A percentile compares a stretch with the other conserved stretches of the same genome.
phyloP scores from a whole-genome alignment of 1,140 invertebrate genomes.

The Tetramorium simillimum region DNA sequence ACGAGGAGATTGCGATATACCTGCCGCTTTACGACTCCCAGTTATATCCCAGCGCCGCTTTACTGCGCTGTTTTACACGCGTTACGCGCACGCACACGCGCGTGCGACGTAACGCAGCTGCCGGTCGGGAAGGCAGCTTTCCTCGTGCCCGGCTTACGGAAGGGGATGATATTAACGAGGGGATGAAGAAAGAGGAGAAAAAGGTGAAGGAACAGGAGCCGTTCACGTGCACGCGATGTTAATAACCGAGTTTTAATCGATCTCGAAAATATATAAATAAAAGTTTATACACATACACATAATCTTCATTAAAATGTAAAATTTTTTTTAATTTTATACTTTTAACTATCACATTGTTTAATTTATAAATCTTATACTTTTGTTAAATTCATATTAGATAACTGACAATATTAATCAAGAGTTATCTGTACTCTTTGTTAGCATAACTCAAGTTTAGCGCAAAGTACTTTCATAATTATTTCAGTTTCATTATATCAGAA shows the following conservation, averaged over 20 bases:
- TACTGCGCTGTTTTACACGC: constrained; percentile 42
- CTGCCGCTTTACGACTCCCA: constrained; percentile 44
- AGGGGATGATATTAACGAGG: constrained; percentile 45
- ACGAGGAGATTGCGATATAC: constrained; percentile 54
- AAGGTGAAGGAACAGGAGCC: constrained; percentile 8
- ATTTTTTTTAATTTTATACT: not conserved
- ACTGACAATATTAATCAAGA: not conserved
- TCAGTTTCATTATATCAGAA: not conserved
- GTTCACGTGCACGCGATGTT: constrained; percentile 8
- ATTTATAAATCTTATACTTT: not conserved
- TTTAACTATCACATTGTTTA: not conserved
- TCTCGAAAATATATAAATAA: not conserved
- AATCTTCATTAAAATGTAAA: not conserved
- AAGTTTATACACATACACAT: not conserved
- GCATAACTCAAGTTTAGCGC: not conserved
- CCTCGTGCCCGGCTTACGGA: constrained; percentile 32
- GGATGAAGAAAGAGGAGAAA: not conserved
- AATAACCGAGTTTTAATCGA: constrained; percentile 38
- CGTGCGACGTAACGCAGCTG: constrained; percentile 29
- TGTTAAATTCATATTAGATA: not conserved
- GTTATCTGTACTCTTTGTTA: not conserved
- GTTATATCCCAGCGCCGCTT: constrained; percentile 58
- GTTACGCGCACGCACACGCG: constrained; percentile 46
- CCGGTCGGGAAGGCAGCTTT: constrained; percentile 49
- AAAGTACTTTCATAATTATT: not conserved